Percentiles rank a stretch among this genome's conserved stretches.
These are phyloP conservation scores for Balaenoptera acutorostrata DNA, from an alignment of 2,113 vertebrate species.

Conservation along the genomic window DNA sequence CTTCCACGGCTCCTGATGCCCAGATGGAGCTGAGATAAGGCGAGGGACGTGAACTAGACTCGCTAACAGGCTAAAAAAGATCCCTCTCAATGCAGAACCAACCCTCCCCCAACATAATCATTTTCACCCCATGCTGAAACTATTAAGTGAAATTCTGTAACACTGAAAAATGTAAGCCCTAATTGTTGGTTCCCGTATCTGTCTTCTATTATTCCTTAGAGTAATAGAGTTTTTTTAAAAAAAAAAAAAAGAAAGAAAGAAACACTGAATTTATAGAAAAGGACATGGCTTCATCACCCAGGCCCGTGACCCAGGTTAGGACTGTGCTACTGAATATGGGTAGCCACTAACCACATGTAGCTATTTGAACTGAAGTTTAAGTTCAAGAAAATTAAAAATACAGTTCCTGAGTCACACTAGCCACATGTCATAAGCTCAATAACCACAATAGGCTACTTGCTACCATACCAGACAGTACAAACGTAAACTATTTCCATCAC, in stretches of 20 bases:
- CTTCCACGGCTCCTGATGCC: background rate
- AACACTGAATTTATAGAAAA: background rate
- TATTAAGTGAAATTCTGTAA: background rate
- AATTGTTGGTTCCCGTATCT: too few species aligned
- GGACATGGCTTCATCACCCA: background rate
- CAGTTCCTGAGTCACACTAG: background rate
- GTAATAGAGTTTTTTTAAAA: background rate
- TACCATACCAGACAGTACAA: background rate
- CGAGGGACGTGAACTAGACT: background rate
- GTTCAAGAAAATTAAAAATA: background rate
- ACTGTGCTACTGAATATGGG: fast-evolving
- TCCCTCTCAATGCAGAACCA: background rate
- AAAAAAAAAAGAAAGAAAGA: background rate
- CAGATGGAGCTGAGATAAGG: background rate
- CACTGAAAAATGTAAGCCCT: background rate
- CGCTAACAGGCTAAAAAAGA: background rate
- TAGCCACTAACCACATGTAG: background rate
- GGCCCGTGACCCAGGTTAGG: background rate
- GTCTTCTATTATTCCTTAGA: background rate
- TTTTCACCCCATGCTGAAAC: background rate
- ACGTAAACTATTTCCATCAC: background rate
- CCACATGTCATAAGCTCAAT: background rate
- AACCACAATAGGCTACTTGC: background rate
- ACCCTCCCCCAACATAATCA: background rate
- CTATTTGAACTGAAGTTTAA: background rate